Evolutionary conservation across 2,113 vertebrate genomes (phyloP), one percentile per base, ranked within the genome.

Genomic region (Lamprologus speciosus): DNA sequence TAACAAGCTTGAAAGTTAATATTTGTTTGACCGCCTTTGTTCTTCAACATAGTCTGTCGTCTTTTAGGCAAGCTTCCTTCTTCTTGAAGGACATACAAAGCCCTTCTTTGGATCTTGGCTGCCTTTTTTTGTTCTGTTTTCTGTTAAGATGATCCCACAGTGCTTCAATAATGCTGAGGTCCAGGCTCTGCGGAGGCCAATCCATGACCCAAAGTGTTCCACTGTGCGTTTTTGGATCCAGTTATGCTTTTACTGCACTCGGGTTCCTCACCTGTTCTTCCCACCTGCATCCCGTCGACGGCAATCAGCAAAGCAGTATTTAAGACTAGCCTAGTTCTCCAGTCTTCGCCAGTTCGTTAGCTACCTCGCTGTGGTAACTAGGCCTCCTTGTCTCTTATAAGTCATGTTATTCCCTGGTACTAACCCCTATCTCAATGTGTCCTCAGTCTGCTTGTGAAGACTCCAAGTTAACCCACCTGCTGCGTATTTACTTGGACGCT

Each of bases 401-500:
- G 53, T 65, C 60, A 37, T 37, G 7, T 68, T 68, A 68, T 68
- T 68, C 19, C 0, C 60, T 37, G 60, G 11, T 68, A 68, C 60
- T 68, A 68, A 37, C 60, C 60, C 11, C 33, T 68, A 21, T 37
- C 19, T 68, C 33, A 37, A 13, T 65, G 60, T 37, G 60, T 65
- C 60, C 33, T 37, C 33, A 37, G 33, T 37, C 33, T 37, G 33
- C 60, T 37, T 65, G 10, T 65, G 33, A 65, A 65, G 19, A 65
- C 33, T 65, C 60, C 10, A 65, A 65, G 33, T 65, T 65, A 65
- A 65, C 60, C 19, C 60, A 65, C 19, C 60, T 37, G 60, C 33
- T 37, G 60, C 0, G 3, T 21, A 68, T 37, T 37, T 33, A 68
- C 19, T 37, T 68, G 4, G 33, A 68, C 0, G 0, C 11, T 68